Evolutionary conservation across 2,888 invertebrate species (phyloP).

Genomic region (Protophormia terraenovae): DNA sequence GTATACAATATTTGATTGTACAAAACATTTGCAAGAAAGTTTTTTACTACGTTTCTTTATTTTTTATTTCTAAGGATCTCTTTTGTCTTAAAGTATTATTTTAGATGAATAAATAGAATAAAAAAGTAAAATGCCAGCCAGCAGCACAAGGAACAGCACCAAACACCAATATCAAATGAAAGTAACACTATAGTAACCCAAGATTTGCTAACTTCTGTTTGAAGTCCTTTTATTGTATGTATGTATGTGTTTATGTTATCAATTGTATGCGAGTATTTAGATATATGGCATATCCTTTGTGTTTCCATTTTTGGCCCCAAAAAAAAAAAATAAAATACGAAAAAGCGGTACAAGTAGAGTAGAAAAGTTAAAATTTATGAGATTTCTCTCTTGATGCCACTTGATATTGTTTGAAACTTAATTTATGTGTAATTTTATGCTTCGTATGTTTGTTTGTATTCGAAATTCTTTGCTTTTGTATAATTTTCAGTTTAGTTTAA

Average conservation of each 20-base stretch:
- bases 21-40: constrained; percentile 17
- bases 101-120: constrained; percentile 9
- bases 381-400: constrained; percentile 69
- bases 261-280: constrained; percentile 11
- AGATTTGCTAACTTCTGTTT: constrained; percentile 37
- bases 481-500: constrained; percentile 19
- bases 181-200: constrained; percentile 19
- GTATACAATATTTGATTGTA: neutral
- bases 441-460: constrained; percentile 41
- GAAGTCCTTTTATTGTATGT: constrained; percentile 7
- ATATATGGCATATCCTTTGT: constrained; percentile 26
- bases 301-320: neutral
- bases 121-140: neutral
- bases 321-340: neutral
- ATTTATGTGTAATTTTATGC: constrained; percentile 66
- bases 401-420: constrained; percentile 67
- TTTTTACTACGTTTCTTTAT: neutral
- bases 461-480: neutral
- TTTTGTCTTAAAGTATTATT: constrained; percentile 45
- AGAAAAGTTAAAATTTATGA: constrained; percentile 69
- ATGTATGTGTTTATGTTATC: neutral
- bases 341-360: constrained; percentile 28
- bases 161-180: constrained; percentile 28
- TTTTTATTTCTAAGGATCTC: neutral
- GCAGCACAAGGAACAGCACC: constrained; percentile 8